These are phyloP conservation scores for Cynopterus sphinx DNA, from an alignment of 2,797 vertebrate species.

Conservation along the genomic window DNA sequence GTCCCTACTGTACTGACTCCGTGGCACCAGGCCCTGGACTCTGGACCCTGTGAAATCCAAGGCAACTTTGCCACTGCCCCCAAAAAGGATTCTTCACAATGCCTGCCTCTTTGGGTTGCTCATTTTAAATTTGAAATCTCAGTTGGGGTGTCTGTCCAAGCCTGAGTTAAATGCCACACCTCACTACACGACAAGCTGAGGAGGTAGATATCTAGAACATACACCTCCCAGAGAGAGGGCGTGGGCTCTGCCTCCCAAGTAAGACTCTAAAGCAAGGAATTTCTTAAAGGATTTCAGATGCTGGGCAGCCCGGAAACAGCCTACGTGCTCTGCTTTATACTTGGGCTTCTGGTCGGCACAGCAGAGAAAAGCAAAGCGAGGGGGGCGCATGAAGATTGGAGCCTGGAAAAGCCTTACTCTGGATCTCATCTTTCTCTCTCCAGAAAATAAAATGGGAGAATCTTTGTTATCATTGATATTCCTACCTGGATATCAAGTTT, in stretches of 20 bases:
- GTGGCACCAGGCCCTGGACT: neutral
- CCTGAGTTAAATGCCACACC: neutral
- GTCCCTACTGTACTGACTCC: neutral
- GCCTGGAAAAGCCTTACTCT: neutral
- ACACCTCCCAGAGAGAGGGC: neutral
- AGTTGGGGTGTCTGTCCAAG: neutral
- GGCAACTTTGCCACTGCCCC: neutral
- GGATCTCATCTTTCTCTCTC: neutral
- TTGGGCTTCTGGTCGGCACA: neutral
- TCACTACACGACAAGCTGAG: no score
- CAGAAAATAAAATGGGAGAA: neutral
- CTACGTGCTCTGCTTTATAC: neutral
- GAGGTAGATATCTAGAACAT: neutral
- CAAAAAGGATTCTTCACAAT: neutral
- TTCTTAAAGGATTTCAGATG: neutral
- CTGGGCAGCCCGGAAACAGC: neutral
- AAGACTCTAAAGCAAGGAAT: neutral
- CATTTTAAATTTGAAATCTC: neutral
- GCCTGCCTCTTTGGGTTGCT: neutral
- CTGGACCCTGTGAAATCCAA: neutral
- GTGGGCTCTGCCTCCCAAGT: neutral
- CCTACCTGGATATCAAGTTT: neutral
- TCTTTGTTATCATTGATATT: neutral
- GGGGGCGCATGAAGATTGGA: neutral
- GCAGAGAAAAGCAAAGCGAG: neutral